phyloP scores from a whole-genome alignment of 35 echinoderm and acorn worm species.

The Lytechinus pictus region DNA sequence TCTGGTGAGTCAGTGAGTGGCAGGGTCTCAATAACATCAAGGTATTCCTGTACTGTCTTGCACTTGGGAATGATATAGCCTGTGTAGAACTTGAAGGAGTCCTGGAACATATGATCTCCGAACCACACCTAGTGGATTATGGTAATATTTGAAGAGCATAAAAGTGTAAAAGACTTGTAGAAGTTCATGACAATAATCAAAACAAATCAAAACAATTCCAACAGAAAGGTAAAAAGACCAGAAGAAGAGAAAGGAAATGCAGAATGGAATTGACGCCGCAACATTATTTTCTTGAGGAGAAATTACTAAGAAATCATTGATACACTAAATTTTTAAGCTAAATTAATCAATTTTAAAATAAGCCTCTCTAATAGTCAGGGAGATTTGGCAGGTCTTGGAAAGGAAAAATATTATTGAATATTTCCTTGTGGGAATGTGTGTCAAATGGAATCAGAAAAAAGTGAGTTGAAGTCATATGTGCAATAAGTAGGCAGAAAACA shows the following conservation, averaged over 20 bases:
- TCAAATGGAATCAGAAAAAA: too few relatives aligned
- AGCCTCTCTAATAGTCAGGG: neutral
- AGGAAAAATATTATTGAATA: neutral
- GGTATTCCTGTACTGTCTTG: constrained; percentile 84
- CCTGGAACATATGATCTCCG: constrained; percentile 97
- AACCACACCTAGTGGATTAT: constrained; percentile 79
- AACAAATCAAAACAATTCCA: too few relatives aligned
- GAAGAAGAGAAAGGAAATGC: neutral
- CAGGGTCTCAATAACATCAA: constrained; percentile 83
- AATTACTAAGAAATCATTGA: too few relatives aligned
- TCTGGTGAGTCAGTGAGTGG: constrained; percentile 91
- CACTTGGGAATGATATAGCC: constrained; percentile 95
- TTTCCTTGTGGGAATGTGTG: too few relatives aligned
- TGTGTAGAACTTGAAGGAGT: constrained; percentile 88
- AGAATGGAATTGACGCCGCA: neutral
- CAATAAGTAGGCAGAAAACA: neutral
- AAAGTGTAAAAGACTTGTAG: neutral
- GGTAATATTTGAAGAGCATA: neutral
- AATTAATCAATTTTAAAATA: too few relatives aligned
- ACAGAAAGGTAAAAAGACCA: neutral
- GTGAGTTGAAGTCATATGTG: neutral
- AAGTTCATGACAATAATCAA: too few relatives aligned
- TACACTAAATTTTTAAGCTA: too few relatives aligned
- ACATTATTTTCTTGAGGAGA: too few relatives aligned
- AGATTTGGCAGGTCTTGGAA: neutral